Base-by-base conservation (phyloP, 2,888 invertebrate species). In the Ornithoptera priamus region DNA sequence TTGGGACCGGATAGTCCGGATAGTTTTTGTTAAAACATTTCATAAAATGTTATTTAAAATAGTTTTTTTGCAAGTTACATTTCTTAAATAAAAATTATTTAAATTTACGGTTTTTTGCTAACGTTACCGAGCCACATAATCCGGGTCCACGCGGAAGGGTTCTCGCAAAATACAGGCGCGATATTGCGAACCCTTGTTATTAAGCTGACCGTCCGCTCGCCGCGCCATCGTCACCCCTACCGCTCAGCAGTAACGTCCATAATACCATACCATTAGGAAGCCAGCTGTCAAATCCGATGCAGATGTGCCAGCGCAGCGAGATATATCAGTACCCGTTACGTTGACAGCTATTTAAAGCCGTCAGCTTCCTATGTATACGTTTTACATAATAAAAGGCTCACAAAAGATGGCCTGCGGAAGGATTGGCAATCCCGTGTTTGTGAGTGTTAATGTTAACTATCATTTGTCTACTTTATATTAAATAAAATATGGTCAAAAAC, bases 121-220 rank as follows among this genome's bases (percentile, higher is more conserved):
- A 76, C 84, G 62, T 72, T 87, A 81, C 76, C 75, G 61, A 36
- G 76, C 80, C 82, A 81, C 77, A 74, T 84, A 86, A 85, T 83
- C 82, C 79, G 71, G 78, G 82, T 83, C 82, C 79, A 87, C 83
- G 85, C 89, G 89, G 89, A 89, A 89, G 88, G 89, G 88, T 86
- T 87, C 76, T 73, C 76, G 78, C 81, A 84, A 87, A 87, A 84
- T 85, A 84, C 86, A 85, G 89, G 87, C 88, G 87, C 84, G 86
- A 81, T 75, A 75, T 75, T 74, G 70, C 74, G 72, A 79, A 78
- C 77, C 77, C 75, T 73, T 69, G 71, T 75, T 72, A 76, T 78
- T 78, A 72, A 72, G 70, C 71, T 73, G 72, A 67, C 65, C 70
- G 42, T 24, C 71, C 36, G 50, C 36, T 24, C 30, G 15, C 15